Percentiles rank a stretch among this genome's conserved stretches.
Evolutionary conservation across 2,113 vertebrate species (phyloP).

Genomic region (Haemorhous mexicanus): DNA sequence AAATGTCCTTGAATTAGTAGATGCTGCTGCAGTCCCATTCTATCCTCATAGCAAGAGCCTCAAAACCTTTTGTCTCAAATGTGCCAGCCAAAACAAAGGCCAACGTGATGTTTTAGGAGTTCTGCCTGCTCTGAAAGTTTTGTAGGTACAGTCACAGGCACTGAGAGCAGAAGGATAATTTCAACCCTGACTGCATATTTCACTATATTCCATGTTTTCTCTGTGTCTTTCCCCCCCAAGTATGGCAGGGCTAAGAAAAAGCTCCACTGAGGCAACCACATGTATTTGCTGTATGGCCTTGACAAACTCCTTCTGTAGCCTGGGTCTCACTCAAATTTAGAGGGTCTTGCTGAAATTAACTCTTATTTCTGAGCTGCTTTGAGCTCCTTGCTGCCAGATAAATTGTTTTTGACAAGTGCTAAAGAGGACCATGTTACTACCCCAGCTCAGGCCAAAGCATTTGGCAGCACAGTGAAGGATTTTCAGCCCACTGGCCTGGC

Average conservation of each 20-base stretch:
- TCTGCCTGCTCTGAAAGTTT: background rate
- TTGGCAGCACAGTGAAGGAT: background rate
- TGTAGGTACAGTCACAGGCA: background rate
- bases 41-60: background rate
- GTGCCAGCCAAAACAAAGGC: background rate
- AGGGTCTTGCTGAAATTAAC: background rate
- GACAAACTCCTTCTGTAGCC: background rate
- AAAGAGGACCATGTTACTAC: background rate
- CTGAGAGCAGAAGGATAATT: background rate
- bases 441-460: background rate
- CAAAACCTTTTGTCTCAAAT: background rate
- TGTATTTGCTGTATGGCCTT: background rate
- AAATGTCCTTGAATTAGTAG: background rate
- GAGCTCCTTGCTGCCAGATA: background rate
- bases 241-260: background rate
- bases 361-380: background rate
- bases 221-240: background rate
- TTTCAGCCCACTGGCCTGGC: conserved; percentile 15
- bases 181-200: background rate
- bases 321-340: background rate
- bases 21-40: background rate
- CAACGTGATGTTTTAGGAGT: background rate
- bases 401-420: conserved; percentile 8
- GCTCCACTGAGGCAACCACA: background rate
- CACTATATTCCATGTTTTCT: background rate